Evolutionary conservation across 2,888 invertebrate species (phyloP), one percentile per base, ranked within the genome.

Genomic region (Chouioia cunea): DNA sequence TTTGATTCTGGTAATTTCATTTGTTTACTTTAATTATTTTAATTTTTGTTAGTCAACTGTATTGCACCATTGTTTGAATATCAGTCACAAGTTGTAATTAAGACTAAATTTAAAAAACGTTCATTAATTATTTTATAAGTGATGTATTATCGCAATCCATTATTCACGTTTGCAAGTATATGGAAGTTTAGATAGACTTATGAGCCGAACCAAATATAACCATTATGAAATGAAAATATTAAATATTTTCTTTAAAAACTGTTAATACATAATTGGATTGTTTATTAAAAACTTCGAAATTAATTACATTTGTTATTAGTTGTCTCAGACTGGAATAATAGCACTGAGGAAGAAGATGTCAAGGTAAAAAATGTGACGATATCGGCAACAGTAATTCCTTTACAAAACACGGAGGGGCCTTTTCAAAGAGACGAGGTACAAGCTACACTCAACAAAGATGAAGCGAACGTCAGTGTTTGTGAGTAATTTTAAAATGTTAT

Each of bases 1-100:
- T 95, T 96, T 84, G 90, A 91, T 80, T 94, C 94, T 79, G 91
- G 94, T 94, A 86, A 86, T 87, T 62, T 36, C 47, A 56, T 47
- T 50, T 48, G 22, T 48, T 14, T 44, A 44, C 10, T 36, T 43
- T 56, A 36, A 56, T 69, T 69, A 36, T 36, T 36, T 36, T 56
- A 36, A 56, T 69, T 69, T 10, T 36, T 36, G 6, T 36, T 36
- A 36, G 10, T 4, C 36, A 12, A 10, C 36, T 36, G 36, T 6
- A 36, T 1, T 12, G 36, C 36, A 6, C 10, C 10, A 36, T 12
- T 8, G 36, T 12, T 36, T 36, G 36, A 1, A 36, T 36, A 36
- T 4, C 10, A 36, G 36, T 8, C 36, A 36, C 10, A 36, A 36
- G 12, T 36, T 36, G 10, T 36, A 36, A 36, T 6, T 36, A 36